Base-by-base conservation (phyloP, 2,888 invertebrate genomes). In the Chelonus formosanus region DNA sequence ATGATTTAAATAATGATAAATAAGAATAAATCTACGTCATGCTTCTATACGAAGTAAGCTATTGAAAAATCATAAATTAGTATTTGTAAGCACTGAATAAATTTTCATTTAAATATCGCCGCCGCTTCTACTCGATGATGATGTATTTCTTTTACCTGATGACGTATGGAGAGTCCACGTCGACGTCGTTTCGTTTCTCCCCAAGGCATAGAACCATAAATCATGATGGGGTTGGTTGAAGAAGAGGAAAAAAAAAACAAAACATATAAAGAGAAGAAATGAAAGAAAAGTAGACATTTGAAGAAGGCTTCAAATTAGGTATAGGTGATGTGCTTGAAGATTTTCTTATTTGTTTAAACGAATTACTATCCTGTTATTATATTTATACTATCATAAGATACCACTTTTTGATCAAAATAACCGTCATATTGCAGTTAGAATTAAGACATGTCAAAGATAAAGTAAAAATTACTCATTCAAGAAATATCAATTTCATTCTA, bases 141-240 rank as follows among this genome's bases (percentile, higher is more conserved):
- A 66, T 61, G 66, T 66, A 66, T 66, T 66, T 66, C 61, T 62
- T 66, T 60, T 61, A 48, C 47, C 47, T 52, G 66, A 66, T 66
- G 66, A 66, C 66, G 66, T 66, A 66, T 62, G 66, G 56, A 56
- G 57, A 66, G 61, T 56, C 55, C 44, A 63, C 56, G 44, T 62
- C 36, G 44, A 62, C 57, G 61, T 61, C 52, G 52, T 61, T 66
- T 56, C 56, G 44, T 59, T 65, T 65, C 61, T 66, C 56, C 61
- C 61, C 48, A 52, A 57, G 56, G 35, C 57, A 57, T 52, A 59
- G 47, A 66, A 60, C 66, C 66, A 66, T 66, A 66, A 66, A 66
- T 66, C 66, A 66, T 35, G 35, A 62, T 66, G 57, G 66, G 57
- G 57, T 66, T 66, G 66, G 52, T 54, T 52, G 48, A 20, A 61